Evolutionary conservation across 2,797 vertebrate genomes (phyloP), one percentile per base, ranked within the genome.

Genomic region (Mormyrops attenuatus): DNA sequence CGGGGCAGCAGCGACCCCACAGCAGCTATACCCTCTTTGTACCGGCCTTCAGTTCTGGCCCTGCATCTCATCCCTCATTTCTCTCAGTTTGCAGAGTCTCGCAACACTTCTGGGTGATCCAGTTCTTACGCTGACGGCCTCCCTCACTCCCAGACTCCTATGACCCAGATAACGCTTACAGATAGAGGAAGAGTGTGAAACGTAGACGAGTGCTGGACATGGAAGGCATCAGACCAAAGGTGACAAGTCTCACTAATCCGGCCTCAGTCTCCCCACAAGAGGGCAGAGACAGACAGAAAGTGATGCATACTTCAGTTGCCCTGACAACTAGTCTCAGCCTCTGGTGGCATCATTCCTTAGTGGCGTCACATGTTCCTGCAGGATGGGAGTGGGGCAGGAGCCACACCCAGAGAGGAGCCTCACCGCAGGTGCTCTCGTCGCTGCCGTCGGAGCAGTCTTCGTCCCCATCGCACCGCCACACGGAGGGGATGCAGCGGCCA

Each of bases 401-500:
- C 20, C 47, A 38, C 50, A 34, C 11, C 50, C 52, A 38, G 50
- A 30, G 3, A n/a, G 47, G 11, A 38, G 50, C 20, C 97, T 98
- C 93, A 99, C 99, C 97, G 91, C 99, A 99, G 41, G 97, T 94
- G 91, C 89, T 96, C 89, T 99, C 99, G 1, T 99, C 99, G 17
- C 98, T 99, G 89, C 97, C 97, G 0, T 99, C 98, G 0, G 93
- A 93, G 90, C 99, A 99, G 93, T 99, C 98, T 92, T 97, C 95
- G 17, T 99, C 99, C 3, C 98, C 98, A 20, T 99, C 99, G 87
- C 99, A 99, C 90, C 97, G 96, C 99, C 99, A 99, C 30, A 99
- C 89, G 0, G 97, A 95, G 0, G 97, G 97, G 94, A 99, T 98
- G 91, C 99, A 99, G 91, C 97, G 98, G 6, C 98, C 98, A 15